phyloP scores from a whole-genome alignment of 2,113 vertebrate species.

The pig (Sus scrofa) region T2T-Sscrofa CM000820.6:102249501-102250000 shows the following conservation, averaged over 20 bases:
- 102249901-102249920: constrained; percentile 87
- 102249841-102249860: constrained; percentile 53
- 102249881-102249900: constrained; percentile 76
- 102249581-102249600: background rate
- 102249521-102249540: background rate
- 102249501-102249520: background rate
- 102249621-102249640: background rate
- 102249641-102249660: background rate
- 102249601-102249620: background rate
- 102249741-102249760: background rate
- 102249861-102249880: constrained; percentile 66
- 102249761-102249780: background rate
- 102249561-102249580: background rate
- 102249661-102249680: background rate
- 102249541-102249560: constrained; percentile 28
- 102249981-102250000: constrained; percentile 74
- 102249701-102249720: background rate
- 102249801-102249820: background rate
- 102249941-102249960: constrained; percentile 79
- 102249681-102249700: background rate
- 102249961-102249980: constrained; percentile 84
- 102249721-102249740: background rate
- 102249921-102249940: constrained; percentile 81
- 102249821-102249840: background rate
- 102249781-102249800: constrained; percentile 7